Evolutionary conservation across 2,797 vertebrate genomes (phyloP).

Genomic region (Prionace glauca): DNA sequence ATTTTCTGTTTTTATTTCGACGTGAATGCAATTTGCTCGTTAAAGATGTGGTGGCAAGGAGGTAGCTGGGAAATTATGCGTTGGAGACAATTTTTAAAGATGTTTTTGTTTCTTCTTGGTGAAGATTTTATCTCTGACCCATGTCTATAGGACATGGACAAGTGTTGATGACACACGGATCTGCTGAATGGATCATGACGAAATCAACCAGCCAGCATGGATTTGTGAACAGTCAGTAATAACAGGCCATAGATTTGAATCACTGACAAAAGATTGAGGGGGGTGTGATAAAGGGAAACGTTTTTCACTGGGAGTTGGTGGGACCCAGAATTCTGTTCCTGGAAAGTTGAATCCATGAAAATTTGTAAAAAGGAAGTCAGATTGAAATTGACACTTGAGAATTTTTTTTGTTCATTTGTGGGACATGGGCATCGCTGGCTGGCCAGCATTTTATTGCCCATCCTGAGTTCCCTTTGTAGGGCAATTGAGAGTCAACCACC

Average conservation of each 20-base stretch:
- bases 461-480: too few relatives aligned
- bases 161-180: background rate
- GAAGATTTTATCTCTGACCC: background rate
- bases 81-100: background rate
- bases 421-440: too few relatives aligned
- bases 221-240: background rate
- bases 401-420: too few relatives aligned
- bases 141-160: background rate
- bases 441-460: too few relatives aligned
- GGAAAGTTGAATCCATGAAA: background rate
- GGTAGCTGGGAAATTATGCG: background rate
- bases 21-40: background rate
- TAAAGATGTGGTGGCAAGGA: background rate
- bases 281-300: background rate
- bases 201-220: background rate
- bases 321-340: background rate
- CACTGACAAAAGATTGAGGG: background rate
- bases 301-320: background rate
- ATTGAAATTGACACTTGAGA: background rate
- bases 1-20: background rate
- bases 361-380: background rate
- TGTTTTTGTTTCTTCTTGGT: background rate
- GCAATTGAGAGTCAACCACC: too few relatives aligned
- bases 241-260: background rate
- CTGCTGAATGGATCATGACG: background rate